Evolutionary conservation across 2,888 invertebrate species (phyloP), one percentile per base, ranked within the genome.

Genomic region (Drosophila merina): DNA sequence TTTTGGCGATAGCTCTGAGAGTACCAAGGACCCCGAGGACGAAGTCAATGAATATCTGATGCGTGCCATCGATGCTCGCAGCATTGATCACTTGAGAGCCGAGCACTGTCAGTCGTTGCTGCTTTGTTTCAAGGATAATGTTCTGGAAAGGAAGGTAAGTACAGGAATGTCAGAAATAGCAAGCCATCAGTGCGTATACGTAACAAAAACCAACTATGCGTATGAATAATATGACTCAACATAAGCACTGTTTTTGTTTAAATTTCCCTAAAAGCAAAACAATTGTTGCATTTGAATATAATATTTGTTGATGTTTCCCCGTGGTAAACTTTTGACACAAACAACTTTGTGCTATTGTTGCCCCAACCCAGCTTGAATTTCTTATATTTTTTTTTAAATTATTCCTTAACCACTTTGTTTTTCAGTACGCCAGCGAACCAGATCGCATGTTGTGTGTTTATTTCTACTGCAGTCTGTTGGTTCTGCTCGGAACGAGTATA

Each of bases 21-120:
- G 93, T 72, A 74, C 78, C 54, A 96, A 96, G 90, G 95, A 96
- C 90, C 96, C 97, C 0, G 97, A 97, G 83, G 97, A 97, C 79
- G 98, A 98, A 92, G 97, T 98, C 25, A 98, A 99, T 90, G 99
- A 99, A 84, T 99, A 99, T 92, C 93, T 99, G 78, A 97, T 97
- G 94, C 95, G 97, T 76, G 98, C 98, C 10, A 99, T 99, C 75
- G 98, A 98, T 91, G 98, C 98, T 1, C 94, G 98, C 57, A 97
- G 97, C 90, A 97, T 98, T 62, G 98, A 98, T 92, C 94, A 96
- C 55, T 93, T 98, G 57, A 93, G 97, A 57, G 94, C 96, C 0
- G 97, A 98, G 89, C 97, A 99, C 91, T 98, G 98, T 91, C 94
- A 95, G 57, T 95, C 96, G 0, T 93, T 97, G 90, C 93, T 97